Percentiles rank a stretch among this genome's conserved stretches.
Evolutionary conservation across 2,113 vertebrate species (phyloP).

Genomic region (Burhinus bistriatus): DNA sequence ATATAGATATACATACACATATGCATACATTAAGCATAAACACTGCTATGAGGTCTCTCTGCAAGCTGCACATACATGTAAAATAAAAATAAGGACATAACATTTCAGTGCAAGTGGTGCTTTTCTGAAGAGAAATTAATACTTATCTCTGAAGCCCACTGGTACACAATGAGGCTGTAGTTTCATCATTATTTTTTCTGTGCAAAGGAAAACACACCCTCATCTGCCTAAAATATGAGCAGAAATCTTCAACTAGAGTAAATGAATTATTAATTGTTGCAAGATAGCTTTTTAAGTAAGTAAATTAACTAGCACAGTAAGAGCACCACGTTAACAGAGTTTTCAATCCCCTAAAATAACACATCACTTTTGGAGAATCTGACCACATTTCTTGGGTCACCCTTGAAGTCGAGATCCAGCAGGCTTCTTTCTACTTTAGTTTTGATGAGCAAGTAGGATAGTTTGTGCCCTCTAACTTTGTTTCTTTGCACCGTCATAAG

Average conservation of each 20-base stretch:
- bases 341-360: not conserved
- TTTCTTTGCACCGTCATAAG: not conserved
- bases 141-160: not conserved
- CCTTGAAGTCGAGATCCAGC: not conserved
- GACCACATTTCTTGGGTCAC: not conserved
- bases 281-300: not conserved
- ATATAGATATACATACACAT: accelerated
- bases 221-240: not conserved
- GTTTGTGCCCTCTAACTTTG: not conserved
- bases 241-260: not conserved
- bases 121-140: not conserved
- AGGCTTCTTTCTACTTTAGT: not conserved
- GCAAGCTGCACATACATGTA: not conserved
- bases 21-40: not conserved
- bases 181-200: not conserved
- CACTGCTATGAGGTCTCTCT: not conserved
- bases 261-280: not conserved
- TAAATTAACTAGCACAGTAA: not conserved
- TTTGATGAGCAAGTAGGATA: not conserved
- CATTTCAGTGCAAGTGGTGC: not conserved
- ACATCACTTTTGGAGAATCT: not conserved
- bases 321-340: not conserved
- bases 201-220: not conserved
- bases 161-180: not conserved
- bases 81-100: not conserved